Evolutionary conservation across 2,888 invertebrate species (phyloP).

Genomic region (Colostygia pectinataria): DNA sequence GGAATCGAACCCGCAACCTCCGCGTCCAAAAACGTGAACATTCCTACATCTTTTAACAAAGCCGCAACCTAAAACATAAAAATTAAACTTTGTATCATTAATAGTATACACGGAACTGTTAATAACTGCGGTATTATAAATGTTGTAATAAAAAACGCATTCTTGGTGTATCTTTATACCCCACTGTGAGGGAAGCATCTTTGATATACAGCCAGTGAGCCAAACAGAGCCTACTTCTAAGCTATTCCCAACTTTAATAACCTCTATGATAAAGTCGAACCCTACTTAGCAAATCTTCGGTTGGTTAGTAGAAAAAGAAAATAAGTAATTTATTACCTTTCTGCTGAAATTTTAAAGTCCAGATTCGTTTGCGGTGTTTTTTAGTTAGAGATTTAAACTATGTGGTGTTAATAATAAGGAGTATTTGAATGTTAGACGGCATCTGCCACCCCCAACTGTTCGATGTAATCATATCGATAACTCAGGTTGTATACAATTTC

Average conservation of each 20-base stretch:
- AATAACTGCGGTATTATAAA: constrained; percentile 68
- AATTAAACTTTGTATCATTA: constrained; percentile 67
- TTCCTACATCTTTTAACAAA: background rate
- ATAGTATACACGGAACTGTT: constrained; percentile 68
- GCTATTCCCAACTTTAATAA: constrained; percentile 21
- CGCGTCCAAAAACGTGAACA: constrained; percentile 1
- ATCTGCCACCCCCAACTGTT: constrained; percentile 69
- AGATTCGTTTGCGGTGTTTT: constrained; percentile 9
- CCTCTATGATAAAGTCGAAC: background rate
- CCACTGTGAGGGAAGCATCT: constrained; percentile 67
- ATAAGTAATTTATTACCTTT: constrained; percentile 9
- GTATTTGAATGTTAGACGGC: constrained; percentile 46
- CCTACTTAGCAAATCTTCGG: background rate
- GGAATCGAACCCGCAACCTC: too few relatives aligned
- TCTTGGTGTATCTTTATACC: constrained; percentile 60
- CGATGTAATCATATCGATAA: constrained; percentile 55
- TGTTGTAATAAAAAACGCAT: constrained; percentile 68
- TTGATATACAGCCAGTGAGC: constrained; percentile 46
- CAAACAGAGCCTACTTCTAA: background rate
- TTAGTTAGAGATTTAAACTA: constrained; percentile 32
- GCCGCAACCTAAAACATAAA: constrained; percentile 55
- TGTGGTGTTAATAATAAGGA: constrained; percentile 47
- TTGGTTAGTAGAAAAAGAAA: too few relatives aligned
- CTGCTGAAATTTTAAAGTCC: background rate
- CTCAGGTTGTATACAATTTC: constrained; percentile 45